Percentiles rank a stretch among this genome's conserved stretches.
These are phyloP conservation scores for Muscidifurax raptorellus DNA, from an alignment of 1,140 invertebrate species.

Conservation along the genomic window DNA sequence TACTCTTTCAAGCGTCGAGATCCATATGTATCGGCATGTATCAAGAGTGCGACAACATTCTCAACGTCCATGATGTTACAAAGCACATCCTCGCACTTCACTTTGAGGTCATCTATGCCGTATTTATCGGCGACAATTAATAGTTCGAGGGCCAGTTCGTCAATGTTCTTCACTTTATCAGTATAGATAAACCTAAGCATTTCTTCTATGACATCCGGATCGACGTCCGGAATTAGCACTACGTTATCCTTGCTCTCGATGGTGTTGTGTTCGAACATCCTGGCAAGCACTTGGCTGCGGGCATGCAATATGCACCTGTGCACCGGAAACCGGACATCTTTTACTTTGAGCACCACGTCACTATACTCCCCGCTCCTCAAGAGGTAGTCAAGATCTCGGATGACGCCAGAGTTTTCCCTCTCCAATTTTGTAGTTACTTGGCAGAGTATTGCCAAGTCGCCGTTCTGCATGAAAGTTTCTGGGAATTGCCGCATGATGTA, in stretches of 20 bases:
- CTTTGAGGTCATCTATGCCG: conserved; percentile 10
- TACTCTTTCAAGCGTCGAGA: neutral
- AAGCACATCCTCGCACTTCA: neutral
- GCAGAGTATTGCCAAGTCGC: neutral
- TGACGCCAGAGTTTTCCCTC: too few relatives aligned
- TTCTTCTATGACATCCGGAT: conserved; percentile 52
- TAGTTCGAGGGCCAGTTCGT: neutral
- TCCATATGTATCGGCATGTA: neutral
- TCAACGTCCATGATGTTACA: neutral
- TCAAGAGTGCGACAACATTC: neutral
- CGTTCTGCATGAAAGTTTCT: too few relatives aligned
- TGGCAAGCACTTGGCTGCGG: conserved; percentile 78
- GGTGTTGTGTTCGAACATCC: conserved; percentile 80
- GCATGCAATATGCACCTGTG: conserved; percentile 63
- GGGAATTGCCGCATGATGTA: too few relatives aligned
- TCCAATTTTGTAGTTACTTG: too few relatives aligned
- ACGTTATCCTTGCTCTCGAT: conserved; percentile 75
- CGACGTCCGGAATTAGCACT: conserved; percentile 77
- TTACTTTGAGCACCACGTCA: too few relatives aligned
- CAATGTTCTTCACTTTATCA: neutral
- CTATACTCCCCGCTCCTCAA: too few relatives aligned
- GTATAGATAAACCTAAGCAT: conserved; percentile 32
- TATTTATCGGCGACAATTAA: conserved; percentile 24
- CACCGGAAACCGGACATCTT: neutral
- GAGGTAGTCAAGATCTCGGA: too few relatives aligned